Percentiles rank a stretch among this genome's conserved stretches.
Evolutionary conservation across 2,888 invertebrate species (phyloP).

Genomic region (Netelia virgata): DNA sequence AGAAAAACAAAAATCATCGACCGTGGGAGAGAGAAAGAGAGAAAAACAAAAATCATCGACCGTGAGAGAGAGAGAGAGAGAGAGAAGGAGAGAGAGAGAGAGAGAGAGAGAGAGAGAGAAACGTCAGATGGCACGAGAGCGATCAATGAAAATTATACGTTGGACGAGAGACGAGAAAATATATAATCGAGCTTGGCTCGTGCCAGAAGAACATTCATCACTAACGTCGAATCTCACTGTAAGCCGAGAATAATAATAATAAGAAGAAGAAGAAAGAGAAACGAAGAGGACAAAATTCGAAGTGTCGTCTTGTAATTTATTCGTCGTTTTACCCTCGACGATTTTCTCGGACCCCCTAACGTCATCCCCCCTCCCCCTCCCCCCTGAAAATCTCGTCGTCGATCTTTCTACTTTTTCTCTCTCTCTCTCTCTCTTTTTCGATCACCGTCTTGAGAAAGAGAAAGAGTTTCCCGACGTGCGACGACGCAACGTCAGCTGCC

Average conservation of each 20-base stretch:
- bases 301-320: slow-evolving; percentile 35
- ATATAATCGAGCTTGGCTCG: slow-evolving; percentile 49
- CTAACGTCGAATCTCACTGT: slow-evolving; percentile 32
- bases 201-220: slow-evolving; percentile 49
- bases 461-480: slow-evolving; percentile 45
- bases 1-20: slow-evolving; percentile 25
- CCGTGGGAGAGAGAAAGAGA: too few relatives aligned
- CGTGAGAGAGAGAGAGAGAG: slow-evolving; percentile 3
- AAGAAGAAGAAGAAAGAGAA: slow-evolving; percentile 6
- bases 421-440: slow-evolving; percentile 35
- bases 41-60: slow-evolving; percentile 29
- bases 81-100: too few relatives aligned
- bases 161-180: slow-evolving; percentile 19
- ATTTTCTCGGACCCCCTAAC: slow-evolving; percentile 29
- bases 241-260: not conserved
- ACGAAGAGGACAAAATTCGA: not conserved
- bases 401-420: slow-evolving; percentile 15
- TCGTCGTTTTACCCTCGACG: slow-evolving; percentile 27
- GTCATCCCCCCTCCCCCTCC: slow-evolving; percentile 14
- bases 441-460: not conserved
- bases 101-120: slow-evolving; percentile 2
- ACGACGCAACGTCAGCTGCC: slow-evolving; percentile 62
- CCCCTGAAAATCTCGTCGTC: slow-evolving; percentile 34
- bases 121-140: slow-evolving; percentile 58
- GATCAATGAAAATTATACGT: slow-evolving; percentile 64